Evolutionary conservation across 2,797 vertebrate species (phyloP).

Genomic region (Anolis apletophallus): DNA sequence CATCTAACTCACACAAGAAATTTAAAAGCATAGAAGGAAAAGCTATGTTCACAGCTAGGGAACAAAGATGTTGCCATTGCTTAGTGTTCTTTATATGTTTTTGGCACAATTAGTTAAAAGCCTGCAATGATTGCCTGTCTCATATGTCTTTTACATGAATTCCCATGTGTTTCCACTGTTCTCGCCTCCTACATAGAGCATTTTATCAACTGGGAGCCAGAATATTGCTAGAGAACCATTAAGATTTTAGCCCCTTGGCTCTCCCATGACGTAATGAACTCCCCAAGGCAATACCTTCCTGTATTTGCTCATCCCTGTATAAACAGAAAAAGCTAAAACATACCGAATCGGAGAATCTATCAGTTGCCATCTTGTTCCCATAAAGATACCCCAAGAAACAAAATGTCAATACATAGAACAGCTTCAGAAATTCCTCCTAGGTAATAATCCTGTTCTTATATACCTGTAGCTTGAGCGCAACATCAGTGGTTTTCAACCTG

Average conservation of each 20-base stretch:
- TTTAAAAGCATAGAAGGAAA: neutral
- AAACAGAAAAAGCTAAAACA: neutral
- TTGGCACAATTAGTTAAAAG: conserved; percentile 9
- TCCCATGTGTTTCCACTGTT: neutral
- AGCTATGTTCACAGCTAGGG: neutral
- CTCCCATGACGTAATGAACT: neutral
- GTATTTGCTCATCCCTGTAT: neutral
- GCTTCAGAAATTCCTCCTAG: neutral
- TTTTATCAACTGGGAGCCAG: neutral
- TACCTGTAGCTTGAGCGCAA: neutral
- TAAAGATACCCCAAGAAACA: neutral
- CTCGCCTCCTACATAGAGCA: neutral
- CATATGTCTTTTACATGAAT: neutral
- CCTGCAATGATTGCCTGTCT: neutral
- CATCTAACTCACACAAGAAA: neutral
- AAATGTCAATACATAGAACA: conserved; percentile 1
- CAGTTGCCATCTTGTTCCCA: neutral
- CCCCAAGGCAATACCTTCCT: neutral
- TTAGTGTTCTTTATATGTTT: neutral
- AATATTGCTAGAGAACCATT: neutral
- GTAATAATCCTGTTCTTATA: neutral
- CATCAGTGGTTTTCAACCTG: too few species aligned
- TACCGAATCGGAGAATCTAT: neutral
- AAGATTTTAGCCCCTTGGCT: neutral
- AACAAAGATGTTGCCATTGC: neutral